Evolutionary conservation across 2,888 invertebrate species (phyloP), one percentile per base, ranked within the genome.

Genomic region (Aphodius granarius): DNA sequence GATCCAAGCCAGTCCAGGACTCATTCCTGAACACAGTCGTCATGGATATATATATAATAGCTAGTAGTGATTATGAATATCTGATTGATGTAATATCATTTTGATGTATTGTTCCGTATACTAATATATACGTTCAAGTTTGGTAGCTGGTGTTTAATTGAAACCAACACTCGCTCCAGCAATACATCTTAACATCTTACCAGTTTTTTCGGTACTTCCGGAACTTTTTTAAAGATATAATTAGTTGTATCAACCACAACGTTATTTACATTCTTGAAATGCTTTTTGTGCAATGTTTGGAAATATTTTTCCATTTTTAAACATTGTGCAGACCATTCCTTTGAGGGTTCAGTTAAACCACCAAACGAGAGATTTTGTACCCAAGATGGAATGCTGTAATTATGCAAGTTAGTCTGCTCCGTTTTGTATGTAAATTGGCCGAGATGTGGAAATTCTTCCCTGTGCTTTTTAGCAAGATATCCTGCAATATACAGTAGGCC

Each of bases 341-440:
- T 73, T 5, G 75, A 76, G 18, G 80, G 80, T 63, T 78, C 63
- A 9, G 68, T 77, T 20, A 80, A 72, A 4, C 80, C 80, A 3
- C 80, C 80, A 76, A 76, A 79, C 18, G 78, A 78, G 9, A 78
- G 43, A 70, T 75, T 73, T 63, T 77, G 72, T 23, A 79, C 23
- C 80, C 80, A 80, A 5, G 77, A 76, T 18, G 79, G 79, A 62
- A 77, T 23, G 16, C 5, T 65, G 71, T 78, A 77, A 65, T 16
- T 64, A 19, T 75, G 75, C 72, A 72, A 21, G 63, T n/a, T 1
- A n/a, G 16, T 62, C 71, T 75, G n/a, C 17, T 5, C 43, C 66
- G 71, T 17, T 76, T 70, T 20, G 76, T 78, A 63, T 18, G n/a
- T 18, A 9, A 3, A 72, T 63, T 16, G 18, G 63, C 6, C 72